Evolutionary conservation across 1,140 invertebrate genomes (phyloP), one percentile per base, ranked within the genome.

Genomic region (Cydia splendana): DNA sequence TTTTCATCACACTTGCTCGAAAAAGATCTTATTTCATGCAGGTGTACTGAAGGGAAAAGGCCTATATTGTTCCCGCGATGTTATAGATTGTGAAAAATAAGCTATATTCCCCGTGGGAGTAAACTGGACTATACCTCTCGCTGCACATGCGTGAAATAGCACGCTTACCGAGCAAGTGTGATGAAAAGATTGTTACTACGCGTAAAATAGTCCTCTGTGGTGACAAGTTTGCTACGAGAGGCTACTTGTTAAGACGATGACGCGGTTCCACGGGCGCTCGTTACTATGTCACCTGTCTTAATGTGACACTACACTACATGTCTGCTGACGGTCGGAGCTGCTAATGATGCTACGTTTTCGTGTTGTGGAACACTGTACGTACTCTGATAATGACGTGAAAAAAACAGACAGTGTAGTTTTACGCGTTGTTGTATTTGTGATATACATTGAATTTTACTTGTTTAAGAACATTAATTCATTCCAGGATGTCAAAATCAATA

Each of bases 141-240:
- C 24, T 24, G 2, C 24, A 24, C 24, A 24, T 24, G 24, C 24
- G 24, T 24, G 24, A 0, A 24, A 24, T 24, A 24, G 24, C 24
- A 24, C 24, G 2, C 24, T 24, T 24, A 24, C 24, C 24, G 24
- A 24, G 24, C 24, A 24, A 24, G 24, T 24, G 24, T 24, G 24
- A 24, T 24, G 24, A 24, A 24, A 88, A 91, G 91, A 92, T 93
- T 9, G 89, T 91, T 88, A 87, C 76, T 79, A 80, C 80, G 78
- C 84, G 86, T 92, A 86, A 24, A 91, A 89, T 91, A 82, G 91
- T 76, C 91, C 88, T 90, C 84, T 83, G 84, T 82, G 85, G 87
- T 91, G 87, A 87, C 89, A 91, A 91, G 91, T 88, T 90, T 87
- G 85, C 81, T 76, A 82, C 87, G 81, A 88, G 87, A 88, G 88